Evolutionary conservation across 2,888 invertebrate genomes (phyloP), one percentile per base, ranked within the genome.

Genomic region (Cheilosia vernalis): DNA sequence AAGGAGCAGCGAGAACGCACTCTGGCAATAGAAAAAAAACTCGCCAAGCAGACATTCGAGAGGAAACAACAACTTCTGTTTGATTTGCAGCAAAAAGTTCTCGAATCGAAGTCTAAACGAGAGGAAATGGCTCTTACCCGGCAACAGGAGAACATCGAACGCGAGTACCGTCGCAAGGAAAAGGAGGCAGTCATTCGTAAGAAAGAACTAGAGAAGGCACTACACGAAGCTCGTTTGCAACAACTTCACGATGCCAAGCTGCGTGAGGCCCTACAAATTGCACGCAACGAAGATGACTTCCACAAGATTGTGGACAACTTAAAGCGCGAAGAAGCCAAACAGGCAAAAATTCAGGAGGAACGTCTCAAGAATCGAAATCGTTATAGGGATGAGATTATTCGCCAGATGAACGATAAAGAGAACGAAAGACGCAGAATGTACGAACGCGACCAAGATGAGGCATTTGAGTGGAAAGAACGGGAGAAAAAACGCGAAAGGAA

Each of bases 71-170:
- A 92, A 21, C 89, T 89, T 40, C 89, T 92, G 49, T 90, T 89
- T 27, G 89, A 88, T 24, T 80, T 90, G 30, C 92, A 91, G 10
- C 89, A 90, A 7, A 91, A 91, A 82, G 88, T 90, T 2, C 74
- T 91, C 21, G 89, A 90, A 69, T 89, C 90, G 0, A 90, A 90
- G 37, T 87, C 90, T 4, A 88, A 89, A 86, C 89, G 89, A 10
- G 90, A 90, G 44, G 92, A 92, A 81, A 88, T 91, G 47, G 89
- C 89, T 27, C 90, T 91, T 42, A 86, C 91, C 0, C 89, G 90
- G 13, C 91, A 92, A 9, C 91, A 91, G 58, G 92, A 92, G 85
- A 90, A 90, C 30, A 90, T 91, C 17, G 92, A 92, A 82, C 90
- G 92, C 1, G 92, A 92, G 83, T 92, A 91, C 81, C 88, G 92